These are phyloP conservation scores for Drosophila bifasciata DNA, from an alignment of 1,140 invertebrate genomes.

Conservation along the genomic window DNA sequence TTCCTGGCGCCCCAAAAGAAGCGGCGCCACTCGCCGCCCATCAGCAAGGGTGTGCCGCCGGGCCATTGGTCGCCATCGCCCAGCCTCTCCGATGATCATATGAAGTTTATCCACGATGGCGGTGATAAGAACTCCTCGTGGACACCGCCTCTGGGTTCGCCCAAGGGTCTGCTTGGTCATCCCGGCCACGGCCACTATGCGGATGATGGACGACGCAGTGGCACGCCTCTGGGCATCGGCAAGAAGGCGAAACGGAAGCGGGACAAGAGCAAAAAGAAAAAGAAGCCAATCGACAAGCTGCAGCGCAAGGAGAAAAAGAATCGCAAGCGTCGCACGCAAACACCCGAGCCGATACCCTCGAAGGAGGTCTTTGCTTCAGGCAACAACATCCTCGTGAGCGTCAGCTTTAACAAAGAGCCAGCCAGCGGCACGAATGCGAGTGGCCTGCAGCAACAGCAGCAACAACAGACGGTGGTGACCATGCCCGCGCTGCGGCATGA, in stretches of 20 bases:
- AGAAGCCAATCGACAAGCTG: constrained; percentile 83
- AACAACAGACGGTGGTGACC: constrained; percentile 69
- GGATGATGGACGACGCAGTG: constrained; percentile 47
- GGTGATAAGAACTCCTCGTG: constrained; percentile 70
- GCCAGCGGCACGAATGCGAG: constrained; percentile 80
- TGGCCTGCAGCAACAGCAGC: constrained; percentile 4
- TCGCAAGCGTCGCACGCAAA: constrained; percentile 85
- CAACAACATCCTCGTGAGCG: constrained; percentile 95
- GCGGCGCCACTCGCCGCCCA: constrained; percentile 26
- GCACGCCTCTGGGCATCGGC: constrained; percentile 51
- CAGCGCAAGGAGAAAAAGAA: constrained; percentile 86
- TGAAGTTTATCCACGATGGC: constrained; percentile 29
- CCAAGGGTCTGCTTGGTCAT: constrained; percentile 68
- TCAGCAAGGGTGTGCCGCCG: constrained; percentile 29
- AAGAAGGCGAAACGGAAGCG: constrained; percentile 82
- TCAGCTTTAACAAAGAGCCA: constrained; percentile 92
- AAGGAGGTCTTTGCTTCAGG: constrained; percentile 96
- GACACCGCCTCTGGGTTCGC: constrained; percentile 83
- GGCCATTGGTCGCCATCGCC: constrained; percentile 55
- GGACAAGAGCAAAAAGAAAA: constrained; percentile 79
- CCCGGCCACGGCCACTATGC: constrained; percentile 40
- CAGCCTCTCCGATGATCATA: constrained; percentile 35
- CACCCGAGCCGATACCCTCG: constrained; percentile 87
- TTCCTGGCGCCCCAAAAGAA: constrained; percentile 67
- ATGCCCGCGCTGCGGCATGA: constrained; percentile 63